phyloP scores from a whole-genome alignment of 2,113 vertebrate genomes.

The Sinocyclocheilus rhinocerous region DNA sequence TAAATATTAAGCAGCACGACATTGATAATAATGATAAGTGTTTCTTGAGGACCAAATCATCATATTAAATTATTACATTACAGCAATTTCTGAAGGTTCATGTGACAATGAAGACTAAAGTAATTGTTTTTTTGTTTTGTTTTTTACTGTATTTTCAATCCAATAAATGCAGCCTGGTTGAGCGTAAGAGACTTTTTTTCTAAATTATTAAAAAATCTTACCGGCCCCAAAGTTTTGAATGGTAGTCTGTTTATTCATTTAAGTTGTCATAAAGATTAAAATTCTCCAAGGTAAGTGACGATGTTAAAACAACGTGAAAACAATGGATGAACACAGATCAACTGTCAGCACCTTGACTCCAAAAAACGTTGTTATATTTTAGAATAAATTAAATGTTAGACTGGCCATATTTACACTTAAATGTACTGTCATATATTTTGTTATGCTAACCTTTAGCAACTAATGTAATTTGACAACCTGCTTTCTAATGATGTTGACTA shows the following conservation, averaged over 20 bases:
- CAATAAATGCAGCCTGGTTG: neutral
- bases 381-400: neutral
- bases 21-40: too few species aligned
- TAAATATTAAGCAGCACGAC: too few species aligned
- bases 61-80: too few species aligned
- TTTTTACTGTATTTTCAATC: neutral
- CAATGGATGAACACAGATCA: neutral
- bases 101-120: neutral
- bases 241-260: neutral
- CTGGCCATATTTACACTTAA: too few species aligned
- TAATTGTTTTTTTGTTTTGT: neutral
- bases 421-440: neutral
- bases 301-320: neutral
- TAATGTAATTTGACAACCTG: neutral
- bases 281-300: constrained; percentile 36
- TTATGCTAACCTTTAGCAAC: neutral
- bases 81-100: neutral
- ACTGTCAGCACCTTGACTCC: too few species aligned
- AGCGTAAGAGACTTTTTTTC: neutral
- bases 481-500: neutral
- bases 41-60: too few species aligned
- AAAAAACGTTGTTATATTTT: too few species aligned
- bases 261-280: constrained; percentile 23
- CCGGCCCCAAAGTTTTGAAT: neutral
- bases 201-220: neutral